Conservation (phyloP, 2,113 vertebrate genomes). For the Raja brachyura region DNA sequence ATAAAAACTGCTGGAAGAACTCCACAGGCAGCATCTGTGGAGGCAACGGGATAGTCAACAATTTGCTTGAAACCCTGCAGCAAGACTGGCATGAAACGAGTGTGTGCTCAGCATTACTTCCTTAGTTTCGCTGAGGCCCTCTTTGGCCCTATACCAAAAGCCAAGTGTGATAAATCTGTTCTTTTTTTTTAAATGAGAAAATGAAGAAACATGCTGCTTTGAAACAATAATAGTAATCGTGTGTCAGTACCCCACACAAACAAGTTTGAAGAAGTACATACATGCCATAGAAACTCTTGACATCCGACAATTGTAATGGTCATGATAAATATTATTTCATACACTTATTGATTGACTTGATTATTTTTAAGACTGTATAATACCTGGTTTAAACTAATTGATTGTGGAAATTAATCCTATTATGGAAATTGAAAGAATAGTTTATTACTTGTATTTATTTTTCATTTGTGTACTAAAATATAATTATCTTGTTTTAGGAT, state of each 20-base stretch:
- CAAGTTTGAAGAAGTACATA: background rate
- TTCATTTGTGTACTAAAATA: background rate
- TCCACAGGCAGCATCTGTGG: too few relatives aligned
- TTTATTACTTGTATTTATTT: background rate
- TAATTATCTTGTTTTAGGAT: background rate
- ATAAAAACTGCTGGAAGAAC: too few relatives aligned
- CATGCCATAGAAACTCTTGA: background rate
- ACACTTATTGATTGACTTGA: background rate
- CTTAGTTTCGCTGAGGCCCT: too few relatives aligned
- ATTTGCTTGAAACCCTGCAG: too few relatives aligned
- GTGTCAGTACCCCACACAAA: background rate
- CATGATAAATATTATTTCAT: background rate
- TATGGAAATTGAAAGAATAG: background rate
- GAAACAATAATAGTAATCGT: background rate
- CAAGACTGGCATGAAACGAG: too few relatives aligned
- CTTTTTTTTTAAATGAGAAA: background rate
- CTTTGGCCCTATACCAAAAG: too few relatives aligned
- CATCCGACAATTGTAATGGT: background rate
- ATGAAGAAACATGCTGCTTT: background rate
- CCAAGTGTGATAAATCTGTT: too few relatives aligned
- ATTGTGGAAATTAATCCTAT: background rate
- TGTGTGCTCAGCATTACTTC: too few relatives aligned
- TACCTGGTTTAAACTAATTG: background rate
- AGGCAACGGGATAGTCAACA: too few relatives aligned
- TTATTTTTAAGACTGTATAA: background rate